phyloP scores from a whole-genome alignment of 2,113 vertebrate species.

The Sebastes schlegelii region DNA sequence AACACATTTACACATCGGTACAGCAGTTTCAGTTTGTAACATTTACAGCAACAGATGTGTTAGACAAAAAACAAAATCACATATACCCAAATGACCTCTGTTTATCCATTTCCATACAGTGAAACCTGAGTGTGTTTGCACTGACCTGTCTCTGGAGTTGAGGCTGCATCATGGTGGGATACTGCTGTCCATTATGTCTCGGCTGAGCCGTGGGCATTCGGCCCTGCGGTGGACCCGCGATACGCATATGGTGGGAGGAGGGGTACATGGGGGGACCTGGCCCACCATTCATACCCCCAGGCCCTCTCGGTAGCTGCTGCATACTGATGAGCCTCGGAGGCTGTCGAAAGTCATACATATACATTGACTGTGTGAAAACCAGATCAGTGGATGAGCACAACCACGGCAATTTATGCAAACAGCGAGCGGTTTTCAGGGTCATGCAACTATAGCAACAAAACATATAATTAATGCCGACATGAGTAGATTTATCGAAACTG shows the following conservation, averaged over 20 bases:
- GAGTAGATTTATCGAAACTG: neutral
- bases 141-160: constrained; percentile 99
- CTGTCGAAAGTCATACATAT: constrained; percentile 73
- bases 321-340: constrained; percentile 99
- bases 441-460: neutral
- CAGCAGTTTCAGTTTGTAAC: neutral
- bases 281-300: constrained; percentile 91
- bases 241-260: constrained; percentile 95
- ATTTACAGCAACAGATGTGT: constrained; percentile 6
- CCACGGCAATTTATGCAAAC: neutral
- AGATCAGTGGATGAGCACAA: neutral
- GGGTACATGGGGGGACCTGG: constrained; percentile 87
- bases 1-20: neutral
- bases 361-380: neutral
- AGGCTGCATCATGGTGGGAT: constrained; percentile 96
- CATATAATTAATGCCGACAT: neutral
- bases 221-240: constrained; percentile 87
- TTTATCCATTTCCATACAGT: neutral
- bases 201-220: constrained; percentile 90
- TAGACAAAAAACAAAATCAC: neutral
- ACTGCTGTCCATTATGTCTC: constrained; percentile 93
- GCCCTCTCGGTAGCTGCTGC: constrained; percentile 92
- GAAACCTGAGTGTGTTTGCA: constrained; percentile 11
- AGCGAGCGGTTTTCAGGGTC: neutral
- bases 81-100: neutral